A percentile compares a stretch with the other conserved stretches of the same genome.
Conservation (phyloP, 2,888 invertebrate genomes). For the Desoria tigrina region DNA sequence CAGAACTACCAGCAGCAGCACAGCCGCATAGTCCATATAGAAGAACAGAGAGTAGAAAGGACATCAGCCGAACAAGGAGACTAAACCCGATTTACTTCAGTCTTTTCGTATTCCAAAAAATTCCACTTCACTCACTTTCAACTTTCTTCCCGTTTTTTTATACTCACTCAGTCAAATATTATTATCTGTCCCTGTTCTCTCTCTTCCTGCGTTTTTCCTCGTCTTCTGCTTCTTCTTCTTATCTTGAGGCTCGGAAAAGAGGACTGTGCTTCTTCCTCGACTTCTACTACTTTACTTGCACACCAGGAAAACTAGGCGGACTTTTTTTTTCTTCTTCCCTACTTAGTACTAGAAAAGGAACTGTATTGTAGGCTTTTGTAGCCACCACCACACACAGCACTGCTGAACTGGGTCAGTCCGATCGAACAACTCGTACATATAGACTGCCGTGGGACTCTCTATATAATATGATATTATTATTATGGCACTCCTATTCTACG, state of each 20-base stretch:
- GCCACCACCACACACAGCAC: constrained; percentile 28
- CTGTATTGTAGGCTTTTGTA: neutral
- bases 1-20: constrained; percentile 29
- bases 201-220: neutral
- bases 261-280: neutral
- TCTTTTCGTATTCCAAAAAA: constrained; percentile 6
- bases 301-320: constrained; percentile 7
- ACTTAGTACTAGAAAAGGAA: too few relatives aligned
- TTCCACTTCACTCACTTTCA: constrained; percentile 10
- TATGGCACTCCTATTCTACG: neutral
- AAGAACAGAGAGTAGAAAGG: neutral
- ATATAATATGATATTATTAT: neutral
- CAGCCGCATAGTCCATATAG: constrained; percentile 20
- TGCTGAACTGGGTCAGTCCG: constrained; percentile 53
- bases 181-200: constrained; percentile 12
- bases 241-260: neutral
- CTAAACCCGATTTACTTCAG: constrained; percentile 7
- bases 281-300: neutral
- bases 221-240: neutral
- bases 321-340: constrained; percentile 15
- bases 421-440: constrained; percentile 47
- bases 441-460: constrained; percentile 6
- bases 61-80: neutral
- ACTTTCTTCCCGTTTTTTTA: neutral
- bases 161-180: constrained; percentile 5